Evolutionary conservation across 2,888 invertebrate genomes (phyloP), one percentile per base, ranked within the genome.

Genomic region (Netelia virgata): DNA sequence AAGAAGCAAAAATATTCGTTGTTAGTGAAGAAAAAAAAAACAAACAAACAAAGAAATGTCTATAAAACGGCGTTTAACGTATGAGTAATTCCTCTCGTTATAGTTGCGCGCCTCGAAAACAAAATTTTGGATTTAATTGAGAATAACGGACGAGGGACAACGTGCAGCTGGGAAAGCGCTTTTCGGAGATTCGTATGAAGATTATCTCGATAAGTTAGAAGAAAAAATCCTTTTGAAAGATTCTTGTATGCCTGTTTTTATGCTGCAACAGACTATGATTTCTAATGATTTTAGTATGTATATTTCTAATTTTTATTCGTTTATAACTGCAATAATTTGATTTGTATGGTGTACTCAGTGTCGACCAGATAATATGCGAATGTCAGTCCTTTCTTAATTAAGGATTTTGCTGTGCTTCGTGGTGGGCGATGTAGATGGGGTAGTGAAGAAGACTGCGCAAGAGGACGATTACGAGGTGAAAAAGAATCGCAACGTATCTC

Each of bases 341-440:
- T 90, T 91, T 92, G 90, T 91, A 93, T 89, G 90, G 90, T 93
- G 91, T 92, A 92, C 90, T 93, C 91, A 91, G 90, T 93, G 92
- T 93, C 91, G 36, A 92, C 91, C 91, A 92, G 92, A 90, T 92
- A 92, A 92, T 91, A 91, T 88, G 90, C 93, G 90, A 88, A 92
- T 91, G 91, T 92, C 91, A 91, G 91, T 91, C 91, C 90, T 90
- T 90, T 90, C 86, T 92, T 91, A 90, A 91, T 89, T 91, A 92
- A 91, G 89, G 90, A 64, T 63, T 91, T 91, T 88, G 88, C 89
- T 91, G 90, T 89, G 92, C 90, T 89, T 86, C 85, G 90, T 72
- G 68, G 36, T 91, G 89, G 90, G 91, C 89, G 20, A 61, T 6
- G 41, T 53, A 36, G 61, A 50, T n/a, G 20, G 28, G n/a, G 14